A percentile compares a stretch with the other conserved stretches of the same genome.
Conservation (phyloP, 1,140 invertebrate genomes). For the Mesaphorura yosii region DNA sequence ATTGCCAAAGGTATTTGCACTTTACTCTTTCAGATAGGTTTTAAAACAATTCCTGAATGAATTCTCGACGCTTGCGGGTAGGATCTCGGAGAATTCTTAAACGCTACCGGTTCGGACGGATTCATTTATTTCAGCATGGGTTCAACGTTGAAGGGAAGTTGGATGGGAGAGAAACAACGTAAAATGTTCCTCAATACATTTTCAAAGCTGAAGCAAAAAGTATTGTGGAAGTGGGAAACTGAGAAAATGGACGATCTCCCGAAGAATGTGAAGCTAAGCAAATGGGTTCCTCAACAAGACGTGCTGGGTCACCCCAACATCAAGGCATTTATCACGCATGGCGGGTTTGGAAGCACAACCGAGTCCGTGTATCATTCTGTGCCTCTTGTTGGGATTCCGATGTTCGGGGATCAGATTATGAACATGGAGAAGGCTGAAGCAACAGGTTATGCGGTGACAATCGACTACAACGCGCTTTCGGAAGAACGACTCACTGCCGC, state of each 20-base stretch:
- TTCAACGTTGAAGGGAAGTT: slow-evolving; percentile 30
- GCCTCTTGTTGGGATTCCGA: slow-evolving; percentile 34
- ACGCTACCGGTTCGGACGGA: slow-evolving; percentile 40
- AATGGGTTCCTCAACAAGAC: slow-evolving; percentile 57
- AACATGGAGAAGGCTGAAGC: slow-evolving; percentile 31
- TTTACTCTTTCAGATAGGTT: not conserved
- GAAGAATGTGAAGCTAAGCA: slow-evolving; percentile 47
- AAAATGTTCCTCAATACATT: slow-evolving; percentile 14
- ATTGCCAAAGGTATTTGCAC: slow-evolving; percentile 9
- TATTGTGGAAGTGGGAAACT: slow-evolving; percentile 60
- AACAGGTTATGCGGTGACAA: slow-evolving; percentile 29
- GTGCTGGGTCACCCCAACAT: slow-evolving; percentile 16
- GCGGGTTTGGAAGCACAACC: slow-evolving; percentile 36
- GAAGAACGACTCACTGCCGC: slow-evolving; percentile 26
- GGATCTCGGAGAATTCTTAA: slow-evolving; percentile 29
- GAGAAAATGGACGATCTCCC: slow-evolving; percentile 32
- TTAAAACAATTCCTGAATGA: not conserved
- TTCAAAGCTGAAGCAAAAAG: slow-evolving; percentile 43
- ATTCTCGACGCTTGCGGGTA: not conserved
- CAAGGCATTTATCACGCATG: slow-evolving; percentile 37
- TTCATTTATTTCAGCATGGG: slow-evolving; percentile 61
- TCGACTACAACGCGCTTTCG: slow-evolving; percentile 28
- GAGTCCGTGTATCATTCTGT: slow-evolving; percentile 36
- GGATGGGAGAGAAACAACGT: slow-evolving; percentile 10
- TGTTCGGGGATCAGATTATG: slow-evolving; percentile 28